Conservation (phyloP, 2,113 vertebrate species). For the Strix uralensis region DNA sequence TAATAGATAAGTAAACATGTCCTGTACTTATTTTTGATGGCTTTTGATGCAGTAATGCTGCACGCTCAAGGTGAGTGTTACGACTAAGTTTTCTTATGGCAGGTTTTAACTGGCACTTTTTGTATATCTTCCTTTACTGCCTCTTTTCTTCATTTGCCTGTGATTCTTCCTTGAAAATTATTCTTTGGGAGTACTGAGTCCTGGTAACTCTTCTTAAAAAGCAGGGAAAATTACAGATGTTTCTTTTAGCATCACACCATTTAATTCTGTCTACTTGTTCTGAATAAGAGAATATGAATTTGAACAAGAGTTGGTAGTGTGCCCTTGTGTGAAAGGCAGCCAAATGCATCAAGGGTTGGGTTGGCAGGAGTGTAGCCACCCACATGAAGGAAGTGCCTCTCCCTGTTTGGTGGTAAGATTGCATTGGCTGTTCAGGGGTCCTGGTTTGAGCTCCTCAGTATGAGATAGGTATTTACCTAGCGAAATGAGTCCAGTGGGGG, state of each 20-base stretch:
- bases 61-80: not conserved
- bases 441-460: not conserved
- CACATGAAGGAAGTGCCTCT: not conserved
- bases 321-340: not conserved
- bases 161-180: not conserved
- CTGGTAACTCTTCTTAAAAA: not conserved
- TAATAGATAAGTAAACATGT: not conserved
- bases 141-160: not conserved
- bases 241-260: not conserved
- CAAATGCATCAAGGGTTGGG: fast-evolving
- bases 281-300: not conserved
- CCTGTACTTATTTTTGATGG: not conserved
- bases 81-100: not conserved
- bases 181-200: not conserved
- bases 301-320: not conserved
- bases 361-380: fast-evolving
- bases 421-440: not conserved
- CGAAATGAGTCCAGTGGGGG: fast-evolving
- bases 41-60: not conserved
- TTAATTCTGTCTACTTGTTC: not conserved
- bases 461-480: not conserved
- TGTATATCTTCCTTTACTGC: not conserved
- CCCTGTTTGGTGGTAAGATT: not conserved
- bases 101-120: not conserved
- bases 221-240: not conserved